Evolutionary conservation across 2,888 invertebrate species (phyloP), one percentile per base, ranked within the genome.

Genomic region (Coenonympha arcania): DNA sequence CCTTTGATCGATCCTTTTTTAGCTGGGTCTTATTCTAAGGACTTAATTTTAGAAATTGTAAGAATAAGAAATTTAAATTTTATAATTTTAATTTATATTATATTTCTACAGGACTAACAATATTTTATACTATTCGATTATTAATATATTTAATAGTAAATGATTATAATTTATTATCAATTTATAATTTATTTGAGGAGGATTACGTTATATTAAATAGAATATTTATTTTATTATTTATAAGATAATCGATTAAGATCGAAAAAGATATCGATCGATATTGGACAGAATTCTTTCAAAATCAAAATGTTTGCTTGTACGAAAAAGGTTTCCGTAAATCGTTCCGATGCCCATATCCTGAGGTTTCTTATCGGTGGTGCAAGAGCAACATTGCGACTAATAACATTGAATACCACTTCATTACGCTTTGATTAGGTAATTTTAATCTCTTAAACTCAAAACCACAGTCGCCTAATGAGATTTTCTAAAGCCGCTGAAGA

Each of bases 11-110:
- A n/a, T 70, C 89, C 89, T 6, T 90, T 90, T 89, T 78, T 90
- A 71, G 78, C 89, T 0, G 90, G 89, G 0, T 90, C 89, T 90
- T 91, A 90, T 79, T 90, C 89, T 19, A 90, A 89, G 26, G 90
- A 89, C 85, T 73, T 88, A 75, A 87, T 90, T 87, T 86, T 90
- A 74, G 90, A 90, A 58, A 63, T 87, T 59, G 71, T 87, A 47
- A 79, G 79, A 58, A 78, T 89, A 72, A 79, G 70, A 57, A 77
- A 79, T 79, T 66, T 88, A 70, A 88, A 89, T 88, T 64, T 85
- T 61, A 76, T 82, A 75, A 71, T 83, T 73, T 87, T 77, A 69
- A 88, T 62, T 72, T 88, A 66, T 87, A 81, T 78, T 87, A 86
- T 82, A 15, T 89, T 76, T 88, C 89, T 33, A 88, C 88, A 0